Percentiles rank a stretch among this genome's conserved stretches.
Evolutionary conservation across 2,797 vertebrate species (phyloP).

Genomic region (Megalops cyprinoides): DNA sequence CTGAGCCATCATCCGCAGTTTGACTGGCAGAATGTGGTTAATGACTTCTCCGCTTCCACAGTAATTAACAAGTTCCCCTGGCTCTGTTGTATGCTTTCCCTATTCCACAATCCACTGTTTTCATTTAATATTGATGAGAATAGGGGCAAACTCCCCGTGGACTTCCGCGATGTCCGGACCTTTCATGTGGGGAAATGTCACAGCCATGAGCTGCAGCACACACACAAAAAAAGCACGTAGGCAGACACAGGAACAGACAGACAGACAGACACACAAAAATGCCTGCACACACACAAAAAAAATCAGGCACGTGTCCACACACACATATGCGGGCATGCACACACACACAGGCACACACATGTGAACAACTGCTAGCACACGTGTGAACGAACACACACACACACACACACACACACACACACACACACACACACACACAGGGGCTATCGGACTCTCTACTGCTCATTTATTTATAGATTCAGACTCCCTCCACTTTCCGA

Average conservation of each 20-base stretch:
- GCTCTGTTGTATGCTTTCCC: no score
- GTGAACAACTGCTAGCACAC: background rate
- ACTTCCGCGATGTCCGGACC: no score
- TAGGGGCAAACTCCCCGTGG: no score
- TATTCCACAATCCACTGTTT: no score
- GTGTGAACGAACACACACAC: background rate
- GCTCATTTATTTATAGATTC: background rate
- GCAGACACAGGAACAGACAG: no score
- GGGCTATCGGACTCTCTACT: background rate
- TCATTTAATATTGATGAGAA: no score
- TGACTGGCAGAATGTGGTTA: background rate
- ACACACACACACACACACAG: slow-evolving; percentile 9
- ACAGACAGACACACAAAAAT: no score
- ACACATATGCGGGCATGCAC: background rate
- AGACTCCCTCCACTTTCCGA: background rate
- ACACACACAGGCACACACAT: background rate
- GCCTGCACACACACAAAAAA: background rate
- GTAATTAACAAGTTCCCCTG: no score
- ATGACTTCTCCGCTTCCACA: background rate
- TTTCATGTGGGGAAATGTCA: no score
- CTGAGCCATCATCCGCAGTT: background rate
- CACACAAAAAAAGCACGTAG: no score
- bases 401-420: background rate
- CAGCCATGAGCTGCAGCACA: no score
- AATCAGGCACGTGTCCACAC: background rate